Evolutionary conservation across 2,113 vertebrate genomes (phyloP).

Genomic region (Pseudonaja textilis): DNA sequence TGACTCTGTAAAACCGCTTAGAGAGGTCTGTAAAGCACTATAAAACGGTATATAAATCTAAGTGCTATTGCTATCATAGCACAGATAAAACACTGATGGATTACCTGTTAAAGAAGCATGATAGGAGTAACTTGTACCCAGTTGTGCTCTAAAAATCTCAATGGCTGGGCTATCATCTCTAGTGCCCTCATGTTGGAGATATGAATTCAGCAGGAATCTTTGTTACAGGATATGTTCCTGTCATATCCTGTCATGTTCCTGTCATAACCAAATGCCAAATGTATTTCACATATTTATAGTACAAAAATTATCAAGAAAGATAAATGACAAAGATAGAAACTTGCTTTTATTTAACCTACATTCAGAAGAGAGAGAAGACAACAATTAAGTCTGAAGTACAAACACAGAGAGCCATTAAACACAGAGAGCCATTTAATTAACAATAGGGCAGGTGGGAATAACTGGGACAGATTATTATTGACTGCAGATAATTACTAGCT

Average conservation of each 20-base stretch:
- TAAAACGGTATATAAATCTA: too few species aligned
- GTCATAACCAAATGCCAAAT: background rate
- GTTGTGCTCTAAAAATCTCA: background rate
- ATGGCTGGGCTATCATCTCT: background rate
- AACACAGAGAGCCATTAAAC: background rate
- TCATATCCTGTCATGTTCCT: background rate
- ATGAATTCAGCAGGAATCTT: background rate
- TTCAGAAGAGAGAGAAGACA: background rate
- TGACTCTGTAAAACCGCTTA: too few species aligned
- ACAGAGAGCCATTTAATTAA: background rate
- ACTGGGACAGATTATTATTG: background rate
- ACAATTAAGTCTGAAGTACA: background rate
- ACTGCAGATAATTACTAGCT: background rate
- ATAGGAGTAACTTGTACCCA: background rate
- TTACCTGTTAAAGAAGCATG: background rate
- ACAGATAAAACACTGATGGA: background rate
- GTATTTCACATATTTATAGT: background rate
- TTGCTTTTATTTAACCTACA: background rate
- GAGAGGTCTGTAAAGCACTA: too few species aligned
- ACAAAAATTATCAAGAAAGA: background rate
- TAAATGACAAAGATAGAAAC: background rate
- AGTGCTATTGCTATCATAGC: background rate
- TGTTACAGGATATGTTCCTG: background rate
- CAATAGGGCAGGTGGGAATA: background rate
- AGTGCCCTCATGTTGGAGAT: background rate